A percentile compares a stretch with the other conserved stretches of the same genome.
These are phyloP conservation scores for Gyrodactylus salaris DNA, from an alignment of 1,140 invertebrate genomes.

Conservation along the genomic window DNA sequence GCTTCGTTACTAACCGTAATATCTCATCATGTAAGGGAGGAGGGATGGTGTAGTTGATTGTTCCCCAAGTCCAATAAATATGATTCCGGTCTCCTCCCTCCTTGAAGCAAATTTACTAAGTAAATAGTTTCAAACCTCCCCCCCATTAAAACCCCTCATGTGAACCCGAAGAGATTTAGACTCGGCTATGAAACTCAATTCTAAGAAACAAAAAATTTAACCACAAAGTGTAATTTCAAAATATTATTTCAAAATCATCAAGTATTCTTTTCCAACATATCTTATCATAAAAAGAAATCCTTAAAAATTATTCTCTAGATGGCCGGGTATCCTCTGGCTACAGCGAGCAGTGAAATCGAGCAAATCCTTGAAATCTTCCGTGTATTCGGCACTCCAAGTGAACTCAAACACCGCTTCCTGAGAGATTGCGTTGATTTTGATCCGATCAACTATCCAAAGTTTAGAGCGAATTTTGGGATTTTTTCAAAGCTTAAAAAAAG, in stretches of 20 bases:
- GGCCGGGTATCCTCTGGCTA: slow-evolving; percentile 25
- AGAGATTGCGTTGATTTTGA: not conserved
- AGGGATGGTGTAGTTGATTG: too few species aligned
- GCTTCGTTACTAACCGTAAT: too few species aligned
- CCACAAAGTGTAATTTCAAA: not conserved
- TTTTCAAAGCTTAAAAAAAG: not conserved
- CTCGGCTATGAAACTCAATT: not conserved
- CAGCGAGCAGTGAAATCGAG: slow-evolving; percentile 23
- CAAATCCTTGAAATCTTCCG: slow-evolving; percentile 20
- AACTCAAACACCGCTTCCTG: slow-evolving; percentile 10
- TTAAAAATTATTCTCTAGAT: not conserved
- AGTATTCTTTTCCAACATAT: not conserved
- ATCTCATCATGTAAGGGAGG: too few species aligned
- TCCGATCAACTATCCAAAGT: not conserved
- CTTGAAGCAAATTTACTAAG: too few species aligned
- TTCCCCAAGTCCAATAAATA: too few species aligned
- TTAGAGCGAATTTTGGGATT: not conserved
- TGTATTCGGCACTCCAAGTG: slow-evolving; percentile 21
- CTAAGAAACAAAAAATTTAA: not conserved
- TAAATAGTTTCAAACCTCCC: too few species aligned
- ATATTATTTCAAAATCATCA: not conserved
- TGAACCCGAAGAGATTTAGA: not conserved
- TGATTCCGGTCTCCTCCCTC: too few species aligned
- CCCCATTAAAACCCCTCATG: not conserved
- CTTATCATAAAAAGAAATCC: not conserved